These are phyloP conservation scores for Spinibarbus caldwelli DNA, from an alignment of 2,797 vertebrate species.

Conservation along the genomic window DNA sequence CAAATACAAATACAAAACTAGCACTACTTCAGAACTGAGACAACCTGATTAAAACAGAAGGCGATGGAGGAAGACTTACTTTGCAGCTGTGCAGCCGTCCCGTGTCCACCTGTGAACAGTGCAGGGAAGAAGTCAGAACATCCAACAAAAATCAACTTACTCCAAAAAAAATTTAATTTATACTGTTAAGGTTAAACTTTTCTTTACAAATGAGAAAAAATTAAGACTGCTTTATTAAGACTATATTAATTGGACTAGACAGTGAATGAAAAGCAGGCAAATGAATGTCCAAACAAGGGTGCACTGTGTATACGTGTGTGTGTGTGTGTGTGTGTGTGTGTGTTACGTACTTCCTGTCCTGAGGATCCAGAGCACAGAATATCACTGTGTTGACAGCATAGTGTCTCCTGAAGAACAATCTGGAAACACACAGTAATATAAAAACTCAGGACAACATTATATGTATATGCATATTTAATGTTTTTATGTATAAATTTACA, in stretches of 20 bases:
- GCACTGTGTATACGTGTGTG: neutral
- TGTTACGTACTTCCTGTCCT: slow-evolving; percentile 90
- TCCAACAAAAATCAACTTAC: neutral
- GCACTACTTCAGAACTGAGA: neutral
- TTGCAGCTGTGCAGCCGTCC: slow-evolving; percentile 84
- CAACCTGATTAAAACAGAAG: neutral
- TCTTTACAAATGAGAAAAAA: neutral
- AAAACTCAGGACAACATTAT: neutral
- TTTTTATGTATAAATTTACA: too few relatives aligned
- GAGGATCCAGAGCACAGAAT: slow-evolving; percentile 94
- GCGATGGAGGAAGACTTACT: slow-evolving; percentile 78
- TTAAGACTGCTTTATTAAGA: neutral
- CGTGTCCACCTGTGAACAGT: slow-evolving; percentile 83
- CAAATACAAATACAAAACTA: neutral
- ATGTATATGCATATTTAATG: neutral
- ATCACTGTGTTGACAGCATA: slow-evolving; percentile 92
- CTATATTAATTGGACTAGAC: neutral
- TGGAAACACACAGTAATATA: slow-evolving; percentile 63
- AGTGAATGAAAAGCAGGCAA: neutral
- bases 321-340: neutral
- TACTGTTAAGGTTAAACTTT: neutral
- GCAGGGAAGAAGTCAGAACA: slow-evolving; percentile 42
- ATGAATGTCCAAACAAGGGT: neutral
- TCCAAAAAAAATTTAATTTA: neutral
- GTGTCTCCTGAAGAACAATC: slow-evolving; percentile 95